Evolutionary conservation across 2,888 invertebrate genomes (phyloP), one percentile per base, ranked within the genome.

Genomic region (Brassicogethes aeneus): DNA sequence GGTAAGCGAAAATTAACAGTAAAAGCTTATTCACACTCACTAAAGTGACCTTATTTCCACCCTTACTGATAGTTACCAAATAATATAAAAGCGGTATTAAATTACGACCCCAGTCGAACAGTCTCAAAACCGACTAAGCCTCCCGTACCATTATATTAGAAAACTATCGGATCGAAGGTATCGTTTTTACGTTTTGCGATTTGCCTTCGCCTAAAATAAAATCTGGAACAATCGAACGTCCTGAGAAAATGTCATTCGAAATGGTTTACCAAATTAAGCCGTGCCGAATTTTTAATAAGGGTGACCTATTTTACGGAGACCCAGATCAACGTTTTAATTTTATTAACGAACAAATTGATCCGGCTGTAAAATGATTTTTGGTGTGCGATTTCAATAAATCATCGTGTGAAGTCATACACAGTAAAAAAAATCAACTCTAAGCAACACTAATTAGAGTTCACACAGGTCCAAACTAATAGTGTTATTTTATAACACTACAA

Each of bases 181-280:
- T 23, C 23, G 13, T 7, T 12, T 32, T 12, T 10, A 32, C 23
- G 5, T 7, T 10, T 32, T 8, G 8, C 32, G 12, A 32, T 32
- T 32, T 32, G 12, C 12, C 12, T 10, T 3, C 14, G 14, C 8
- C 12, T 32, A 32, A 7, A 23, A 23, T 23, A 23, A 32, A 32
- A 32, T 32, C 14, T 32, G 32, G 32, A 32, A 32, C 32, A 32
- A 32, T 10, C 5, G 3, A n/a, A 17, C 37, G 13, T 29, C 29
- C 23, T 66, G 66, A 65, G 66, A 67, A 67, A 66, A 65, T 65
- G 63, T 65, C 63, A 64, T 62, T 59, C 59, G 59, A 62, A 65
- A 64, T 59, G 60, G 61, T 61, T 64, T 63, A 23, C 13, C 59
- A 64, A 66, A 66, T 67, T 64, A 65, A 66, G 66, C 65, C 65